Evolutionary conservation across 2,797 vertebrate genomes (phyloP), one percentile per base, ranked within the genome.

Genomic region (Balearica regulorum): DNA sequence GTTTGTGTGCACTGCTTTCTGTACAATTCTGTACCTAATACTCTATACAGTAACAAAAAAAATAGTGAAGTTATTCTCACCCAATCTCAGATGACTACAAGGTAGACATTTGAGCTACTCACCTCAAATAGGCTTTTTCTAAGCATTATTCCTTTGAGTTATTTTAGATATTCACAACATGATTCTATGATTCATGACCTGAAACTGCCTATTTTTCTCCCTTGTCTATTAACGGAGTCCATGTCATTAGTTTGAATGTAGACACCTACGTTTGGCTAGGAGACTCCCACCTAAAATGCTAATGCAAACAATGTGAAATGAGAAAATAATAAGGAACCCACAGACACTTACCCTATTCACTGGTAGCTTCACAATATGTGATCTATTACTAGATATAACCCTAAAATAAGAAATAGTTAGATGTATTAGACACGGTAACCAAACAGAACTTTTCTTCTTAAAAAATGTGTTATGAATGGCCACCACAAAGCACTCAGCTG

Each of bases 361-460:
- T 1, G 98, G 98, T 93, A 99, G 98, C 98, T 99, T 99, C 97
- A 99, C 99, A 97, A 99, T 99, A 96, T 99, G 99, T 77, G 99
- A 99, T 96, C 99, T 98, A 95, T 99, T 99, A 98, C 99, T 99
- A 96, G 99, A 99, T 98, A 99, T 99, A 95, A 99, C 98, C 99
- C 99, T 99, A 96, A 76, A 98, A 98, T 89, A 93, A 97, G 97
- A 95, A 96, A 94, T 9, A 90, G 7, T 93, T 60, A 85, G 11
- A 78, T 62, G 17, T 39, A 61, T 94, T 65, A 96, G 82, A 51
- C 5, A 13, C 10, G 5, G 25, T 35, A 95, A 75, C 2, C 24
- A 92, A 87, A 77, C 11, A 5, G 5, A 77, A 61, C 29, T 90
- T 90, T 84, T 65, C 5, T 80, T 64, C 44, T 73, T 57, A 85